Base-by-base conservation (phyloP, 2,113 vertebrate species). In the Pavo muticus region DNA sequence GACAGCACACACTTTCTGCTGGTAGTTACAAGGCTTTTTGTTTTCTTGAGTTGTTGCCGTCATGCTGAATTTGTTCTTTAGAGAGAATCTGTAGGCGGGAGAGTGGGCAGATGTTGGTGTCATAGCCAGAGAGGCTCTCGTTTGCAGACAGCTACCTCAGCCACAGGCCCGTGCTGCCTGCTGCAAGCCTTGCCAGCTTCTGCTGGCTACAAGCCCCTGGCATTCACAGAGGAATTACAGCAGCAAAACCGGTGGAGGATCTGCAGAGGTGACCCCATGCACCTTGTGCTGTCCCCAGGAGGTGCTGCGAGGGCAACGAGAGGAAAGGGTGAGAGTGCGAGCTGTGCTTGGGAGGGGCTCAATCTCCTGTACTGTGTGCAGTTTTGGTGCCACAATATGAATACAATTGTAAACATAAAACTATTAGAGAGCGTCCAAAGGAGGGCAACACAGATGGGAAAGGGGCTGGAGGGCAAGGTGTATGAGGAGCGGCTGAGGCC, bases 201-300 rank as follows among this genome's bases (percentile, higher is more conserved):
- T 88, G 56, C 59, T 68, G 39, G 20, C 52, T 63, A 17, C 44
- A 65, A 0, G 0, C 2, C 13, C 17, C 23, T n/a, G 0, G 0
- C 27, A 30, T 52, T 42, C 90, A n/a, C 78, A 50, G 39, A 79
- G 57, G 57, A 75, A 24, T 40, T 48, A 35, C 47, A 25, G 6
- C 14, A 64, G 50, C 47, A 59, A 30, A 71, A 52, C 0, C 1
- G 23, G 21, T 40, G 50, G 40, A 80, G 27, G 21, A 54, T 19
- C 29, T 54, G 27, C 35, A 68, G 16, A 19, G 14, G 0, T 60
- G 60, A 47, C 32, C 42, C 6, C 2, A 0, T 0, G 0, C 3
- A 1, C 11, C 39, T 37, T 23, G 44, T 72, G 57, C 52, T 72
- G 11, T 39, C 20, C 1, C 0, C 13, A 25, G 2, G 4, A 82